Evolutionary conservation across 2,888 invertebrate species (phyloP), one percentile per base, ranked within the genome.

Genomic region (Phalera bucephala): DNA sequence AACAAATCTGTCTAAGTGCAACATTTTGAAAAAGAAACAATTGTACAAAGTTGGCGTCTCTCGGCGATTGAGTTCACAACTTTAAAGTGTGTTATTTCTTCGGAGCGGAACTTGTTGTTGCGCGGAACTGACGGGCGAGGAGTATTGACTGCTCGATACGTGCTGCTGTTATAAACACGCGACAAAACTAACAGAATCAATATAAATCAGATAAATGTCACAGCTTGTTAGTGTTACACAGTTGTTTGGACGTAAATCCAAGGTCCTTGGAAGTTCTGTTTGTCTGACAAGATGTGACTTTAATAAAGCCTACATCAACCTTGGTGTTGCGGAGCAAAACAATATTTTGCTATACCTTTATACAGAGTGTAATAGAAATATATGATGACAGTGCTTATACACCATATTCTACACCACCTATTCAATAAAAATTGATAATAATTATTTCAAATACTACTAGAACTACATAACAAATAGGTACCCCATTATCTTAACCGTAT

Each of bases 41-140:
- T 80, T 73, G 76, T 64, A 63, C 64, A 65, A 82, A 84, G 72
- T 83, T 80, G 60, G 66, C 72, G 74, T 80, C 78, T 79, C 64
- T 72, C 59, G 70, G 64, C 80, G 80, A 83, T 84, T 81, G 82
- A 81, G 80, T 81, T 82, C 77, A 56, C 73, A 83, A 84, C 71
- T 86, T 81, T 76, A 78, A 83, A 85, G 77, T 81, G 78, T 81
- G 84, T 84, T 86, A 84, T 76, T 80, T 83, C 80, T 81, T 82
- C 64, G 62, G 64, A 62, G 53, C 60, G 58, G 64, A 77, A 81
- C 73, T 81, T 74, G 73, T 74, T 71, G 73, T 65, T 60, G 52
- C 70, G 62, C 66, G 58, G 64, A 72, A 67, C 68, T 70, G 79
- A 73, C 74, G 68, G n/a, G 74, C 73, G 69, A 52, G 68, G 64